Conservation (phyloP, 2,797 vertebrate species). For the Toxotes lorentzi region DNA sequence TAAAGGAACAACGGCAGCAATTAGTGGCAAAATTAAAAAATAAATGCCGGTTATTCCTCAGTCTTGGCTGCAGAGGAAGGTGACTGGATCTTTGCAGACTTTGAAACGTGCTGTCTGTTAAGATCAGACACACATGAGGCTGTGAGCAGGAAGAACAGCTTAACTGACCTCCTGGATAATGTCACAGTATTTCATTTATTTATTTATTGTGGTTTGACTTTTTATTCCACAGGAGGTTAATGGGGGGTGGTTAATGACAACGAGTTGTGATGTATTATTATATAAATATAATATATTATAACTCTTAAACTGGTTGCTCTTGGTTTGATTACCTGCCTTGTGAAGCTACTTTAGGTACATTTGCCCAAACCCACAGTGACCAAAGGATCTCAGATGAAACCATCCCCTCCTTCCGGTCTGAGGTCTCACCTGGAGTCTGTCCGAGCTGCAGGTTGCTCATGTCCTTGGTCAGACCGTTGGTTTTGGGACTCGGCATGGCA, state of each 20-base stretch:
- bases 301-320: too few relatives aligned
- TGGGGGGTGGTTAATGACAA: too few relatives aligned
- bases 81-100: neutral
- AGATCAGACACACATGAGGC: neutral
- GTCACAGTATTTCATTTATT: too few relatives aligned
- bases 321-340: too few relatives aligned
- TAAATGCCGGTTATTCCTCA: neutral
- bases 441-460: slow-evolving; percentile 95
- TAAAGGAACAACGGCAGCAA: slow-evolving; percentile 9
- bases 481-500: slow-evolving; percentile 90
- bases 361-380: too few relatives aligned
- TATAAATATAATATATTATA: too few relatives aligned
- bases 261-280: too few relatives aligned
- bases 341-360: too few relatives aligned
- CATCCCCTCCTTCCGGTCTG: fast-evolving
- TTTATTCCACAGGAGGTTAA: too few relatives aligned
- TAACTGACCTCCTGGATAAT: too few relatives aligned
- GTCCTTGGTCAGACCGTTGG: slow-evolving; percentile 95
- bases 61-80: neutral
- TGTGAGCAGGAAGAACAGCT: too few relatives aligned
- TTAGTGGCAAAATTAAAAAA: slow-evolving; percentile 14
- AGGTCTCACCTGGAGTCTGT: slow-evolving; percentile 87
- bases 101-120: neutral
- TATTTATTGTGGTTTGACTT: too few relatives aligned
- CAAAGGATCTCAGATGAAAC: neutral